Evolutionary conservation across 2,888 invertebrate species (phyloP).

Genomic region (Scaptomyza cyrtandrae): DNA sequence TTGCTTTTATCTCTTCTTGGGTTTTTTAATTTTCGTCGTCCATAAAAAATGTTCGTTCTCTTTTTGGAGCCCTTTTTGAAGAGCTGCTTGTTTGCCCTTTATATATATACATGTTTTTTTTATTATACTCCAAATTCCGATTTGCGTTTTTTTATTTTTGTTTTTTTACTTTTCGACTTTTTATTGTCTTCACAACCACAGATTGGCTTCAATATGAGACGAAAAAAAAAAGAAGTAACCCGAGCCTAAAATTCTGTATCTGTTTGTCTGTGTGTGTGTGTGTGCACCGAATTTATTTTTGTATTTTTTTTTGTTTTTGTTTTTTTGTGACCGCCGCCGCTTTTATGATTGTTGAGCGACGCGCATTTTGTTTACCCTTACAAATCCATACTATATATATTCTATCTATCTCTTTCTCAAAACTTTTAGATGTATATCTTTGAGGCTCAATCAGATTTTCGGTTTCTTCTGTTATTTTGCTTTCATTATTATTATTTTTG

Average conservation of each 20-base stretch:
- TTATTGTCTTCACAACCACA: constrained; percentile 76
- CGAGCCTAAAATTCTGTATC: constrained; percentile 39
- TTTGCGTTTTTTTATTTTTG: constrained; percentile 68
- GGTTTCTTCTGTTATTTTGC: constrained; percentile 21
- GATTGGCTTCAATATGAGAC: constrained; percentile 71
- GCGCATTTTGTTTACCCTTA: constrained; percentile 46
- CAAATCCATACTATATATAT: constrained; percentile 7
- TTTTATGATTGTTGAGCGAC: constrained; percentile 74
- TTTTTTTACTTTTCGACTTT: constrained; percentile 45
- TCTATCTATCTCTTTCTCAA: constrained; percentile 69
- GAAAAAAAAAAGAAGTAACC: constrained; percentile 46
- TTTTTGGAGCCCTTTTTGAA: constrained; percentile 42
- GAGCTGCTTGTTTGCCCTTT: constrained; percentile 36
- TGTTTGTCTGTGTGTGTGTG: constrained; percentile 27
- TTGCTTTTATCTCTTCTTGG: constrained; percentile 1
- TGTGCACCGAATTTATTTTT: constrained; percentile 62
- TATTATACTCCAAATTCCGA: constrained; percentile 69
- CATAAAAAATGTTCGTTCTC: constrained; percentile 33
- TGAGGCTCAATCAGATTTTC: constrained; percentile 34
- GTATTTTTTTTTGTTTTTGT: constrained; percentile 25
- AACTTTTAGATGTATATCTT: constrained; percentile 63
- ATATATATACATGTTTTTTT: constrained; percentile 32
- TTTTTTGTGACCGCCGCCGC: constrained; percentile 49
- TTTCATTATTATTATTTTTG: constrained; percentile 38
- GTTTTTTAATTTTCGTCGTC: constrained; percentile 56